A percentile compares a stretch with the other conserved stretches of the same genome.
phyloP scores from a whole-genome alignment of 2,797 vertebrate genomes.

The Crossoptilon crossoptilon region DNA sequence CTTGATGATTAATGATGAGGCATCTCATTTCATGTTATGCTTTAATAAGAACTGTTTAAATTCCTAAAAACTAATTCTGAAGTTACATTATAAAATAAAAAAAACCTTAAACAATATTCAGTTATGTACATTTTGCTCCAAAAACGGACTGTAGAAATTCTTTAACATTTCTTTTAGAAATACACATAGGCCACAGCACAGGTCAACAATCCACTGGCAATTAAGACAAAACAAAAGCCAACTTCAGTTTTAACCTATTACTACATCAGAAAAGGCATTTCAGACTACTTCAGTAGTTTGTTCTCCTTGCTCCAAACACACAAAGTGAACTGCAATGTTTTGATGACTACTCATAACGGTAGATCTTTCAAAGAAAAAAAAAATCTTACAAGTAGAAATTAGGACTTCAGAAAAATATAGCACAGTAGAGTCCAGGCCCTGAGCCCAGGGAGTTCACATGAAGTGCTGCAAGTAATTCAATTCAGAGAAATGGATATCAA shows the following conservation, averaged over 20 bases:
- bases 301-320: neutral
- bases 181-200: constrained; percentile 37
- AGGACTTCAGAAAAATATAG: neutral
- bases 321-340: neutral
- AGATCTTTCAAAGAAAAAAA: neutral
- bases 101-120: neutral
- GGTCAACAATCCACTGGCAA: neutral
- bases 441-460: neutral
- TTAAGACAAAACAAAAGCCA: neutral
- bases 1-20: neutral
- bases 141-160: constrained; percentile 7
- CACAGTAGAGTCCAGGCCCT: neutral
- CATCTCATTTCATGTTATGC: neutral
- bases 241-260: neutral
- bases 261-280: neutral
- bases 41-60: constrained; percentile 34
- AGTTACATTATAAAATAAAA: constrained; percentile 41
- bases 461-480: constrained; percentile 7
- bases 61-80: neutral
- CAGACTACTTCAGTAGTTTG: neutral
- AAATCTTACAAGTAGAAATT: neutral
- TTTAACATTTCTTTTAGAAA: constrained; percentile 59
- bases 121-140: constrained; percentile 37
- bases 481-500: neutral
- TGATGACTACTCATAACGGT: neutral